Conservation (phyloP, 2,797 vertebrate genomes). For the Numenius phaeopus region DNA sequence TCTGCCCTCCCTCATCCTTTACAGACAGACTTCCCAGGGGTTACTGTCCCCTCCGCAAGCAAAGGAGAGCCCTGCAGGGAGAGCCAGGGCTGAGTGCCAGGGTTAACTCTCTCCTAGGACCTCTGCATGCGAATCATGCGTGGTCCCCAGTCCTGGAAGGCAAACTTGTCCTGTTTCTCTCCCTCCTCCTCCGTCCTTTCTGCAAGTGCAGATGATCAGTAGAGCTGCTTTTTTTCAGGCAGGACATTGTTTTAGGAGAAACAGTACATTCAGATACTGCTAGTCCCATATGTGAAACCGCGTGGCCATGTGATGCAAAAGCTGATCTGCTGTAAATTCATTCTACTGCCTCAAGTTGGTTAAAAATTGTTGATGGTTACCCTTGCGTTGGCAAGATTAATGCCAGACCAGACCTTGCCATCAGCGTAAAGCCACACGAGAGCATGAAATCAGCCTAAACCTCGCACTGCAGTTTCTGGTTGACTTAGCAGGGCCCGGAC, state of each 20-base stretch:
- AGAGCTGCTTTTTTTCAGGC: not conserved
- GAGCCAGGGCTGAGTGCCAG: not conserved
- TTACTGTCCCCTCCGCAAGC: not conserved
- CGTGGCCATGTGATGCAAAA: accelerated
- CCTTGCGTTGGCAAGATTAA: not conserved
- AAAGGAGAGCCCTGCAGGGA: not conserved
- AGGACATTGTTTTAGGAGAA: not conserved
- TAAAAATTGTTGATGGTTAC: not conserved
- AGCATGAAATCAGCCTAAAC: not conserved
- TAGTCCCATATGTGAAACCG: accelerated
- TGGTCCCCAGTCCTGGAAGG: not conserved
- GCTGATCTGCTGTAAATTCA: not conserved
- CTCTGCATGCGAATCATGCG: not conserved
- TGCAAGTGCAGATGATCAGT: not conserved
- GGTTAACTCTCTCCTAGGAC: not conserved
- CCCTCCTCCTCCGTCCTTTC: not conserved
- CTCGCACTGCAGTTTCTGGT: not conserved
- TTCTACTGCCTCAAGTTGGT: not conserved
- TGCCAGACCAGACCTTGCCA: not conserved
- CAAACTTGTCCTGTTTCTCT: not conserved
- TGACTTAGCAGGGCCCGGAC: not conserved
- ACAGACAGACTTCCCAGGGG: not conserved
- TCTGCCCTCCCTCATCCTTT: not conserved
- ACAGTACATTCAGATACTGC: not conserved
- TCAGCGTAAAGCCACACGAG: not conserved